Evolutionary conservation across 2,888 invertebrate genomes (phyloP).

Genomic region (Chaetogeoica ovagalla): DNA sequence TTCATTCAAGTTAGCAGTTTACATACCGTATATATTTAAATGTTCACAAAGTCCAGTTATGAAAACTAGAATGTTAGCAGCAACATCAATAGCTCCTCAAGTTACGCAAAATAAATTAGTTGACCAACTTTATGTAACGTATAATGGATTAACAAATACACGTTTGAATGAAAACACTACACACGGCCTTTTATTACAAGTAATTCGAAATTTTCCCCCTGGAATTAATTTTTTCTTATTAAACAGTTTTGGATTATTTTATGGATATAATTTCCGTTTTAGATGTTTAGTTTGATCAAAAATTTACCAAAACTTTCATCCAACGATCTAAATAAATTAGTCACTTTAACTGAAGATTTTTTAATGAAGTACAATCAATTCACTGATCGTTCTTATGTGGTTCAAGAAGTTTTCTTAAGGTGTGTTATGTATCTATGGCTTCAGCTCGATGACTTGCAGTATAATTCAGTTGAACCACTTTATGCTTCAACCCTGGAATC

Average conservation of each 20-base stretch:
- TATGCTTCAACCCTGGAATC: slow-evolving; percentile 11
- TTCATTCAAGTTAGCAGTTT: slow-evolving; percentile 65
- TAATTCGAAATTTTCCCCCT: slow-evolving; percentile 57
- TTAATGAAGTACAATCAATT: slow-evolving; percentile 6
- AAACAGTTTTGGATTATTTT: neutral
- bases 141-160: slow-evolving; percentile 58
- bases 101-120: slow-evolving; percentile 61
- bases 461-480: slow-evolving; percentile 17
- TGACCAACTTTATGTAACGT: slow-evolving; percentile 58
- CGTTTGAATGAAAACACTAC: slow-evolving; percentile 64
- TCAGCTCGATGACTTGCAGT: slow-evolving; percentile 21
- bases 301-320: slow-evolving; percentile 19
- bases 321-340: slow-evolving; percentile 20
- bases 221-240: no score
- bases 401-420: slow-evolving; percentile 40
- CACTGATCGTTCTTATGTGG: slow-evolving; percentile 6
- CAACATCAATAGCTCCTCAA: slow-evolving; percentile 70
- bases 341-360: slow-evolving; percentile 15
- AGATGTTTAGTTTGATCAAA: slow-evolving; percentile 40
- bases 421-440: slow-evolving; percentile 36
- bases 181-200: slow-evolving; percentile 72
- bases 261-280: neutral
- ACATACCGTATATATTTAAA: slow-evolving; percentile 67
- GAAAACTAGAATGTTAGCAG: slow-evolving; percentile 74
- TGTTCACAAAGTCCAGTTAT: slow-evolving; percentile 71